These are phyloP conservation scores for Stenopsyche tienmushanensis DNA, from an alignment of 1,140 invertebrate genomes.

Conservation along the genomic window DNA sequence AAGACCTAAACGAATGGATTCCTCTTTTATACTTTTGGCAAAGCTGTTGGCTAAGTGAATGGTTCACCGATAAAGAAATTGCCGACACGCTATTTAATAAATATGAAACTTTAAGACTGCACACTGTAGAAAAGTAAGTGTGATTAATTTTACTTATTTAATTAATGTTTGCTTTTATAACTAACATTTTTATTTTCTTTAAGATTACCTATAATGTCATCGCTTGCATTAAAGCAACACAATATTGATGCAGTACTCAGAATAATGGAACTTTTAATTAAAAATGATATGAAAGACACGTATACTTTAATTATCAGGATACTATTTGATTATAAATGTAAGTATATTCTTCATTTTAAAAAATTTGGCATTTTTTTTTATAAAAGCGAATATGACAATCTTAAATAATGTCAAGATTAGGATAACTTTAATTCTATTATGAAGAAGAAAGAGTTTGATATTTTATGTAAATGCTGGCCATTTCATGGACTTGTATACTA, in stretches of 20 bases:
- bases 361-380: too few species aligned
- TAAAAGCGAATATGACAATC: too few species aligned
- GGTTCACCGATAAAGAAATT: slow-evolving; percentile 34
- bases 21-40: slow-evolving; percentile 29
- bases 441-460: too few species aligned
- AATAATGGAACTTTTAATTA: slow-evolving; percentile 29
- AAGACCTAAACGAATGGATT: slow-evolving; percentile 13
- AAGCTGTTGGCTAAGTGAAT: slow-evolving; percentile 33
- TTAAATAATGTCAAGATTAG: too few species aligned
- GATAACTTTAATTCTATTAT: too few species aligned
- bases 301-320: slow-evolving; percentile 19
- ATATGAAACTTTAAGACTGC: slow-evolving; percentile 4
- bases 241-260: slow-evolving; percentile 30
- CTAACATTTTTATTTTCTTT: slow-evolving; percentile 5
- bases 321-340: slow-evolving; percentile 37
- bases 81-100: slow-evolving; percentile 31
- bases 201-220: slow-evolving; percentile 10
- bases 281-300: slow-evolving; percentile 19
- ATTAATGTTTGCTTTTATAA: neutral
- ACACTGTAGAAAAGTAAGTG: neutral
- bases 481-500: too few species aligned
- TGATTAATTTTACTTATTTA: neutral
- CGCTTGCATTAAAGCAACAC: slow-evolving; percentile 18
- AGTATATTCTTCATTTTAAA: slow-evolving; percentile 15
- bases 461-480: too few species aligned